These are phyloP conservation scores for Amblyjoppa proteus DNA, from an alignment of 2,888 invertebrate genomes.

Conservation along the genomic window DNA sequence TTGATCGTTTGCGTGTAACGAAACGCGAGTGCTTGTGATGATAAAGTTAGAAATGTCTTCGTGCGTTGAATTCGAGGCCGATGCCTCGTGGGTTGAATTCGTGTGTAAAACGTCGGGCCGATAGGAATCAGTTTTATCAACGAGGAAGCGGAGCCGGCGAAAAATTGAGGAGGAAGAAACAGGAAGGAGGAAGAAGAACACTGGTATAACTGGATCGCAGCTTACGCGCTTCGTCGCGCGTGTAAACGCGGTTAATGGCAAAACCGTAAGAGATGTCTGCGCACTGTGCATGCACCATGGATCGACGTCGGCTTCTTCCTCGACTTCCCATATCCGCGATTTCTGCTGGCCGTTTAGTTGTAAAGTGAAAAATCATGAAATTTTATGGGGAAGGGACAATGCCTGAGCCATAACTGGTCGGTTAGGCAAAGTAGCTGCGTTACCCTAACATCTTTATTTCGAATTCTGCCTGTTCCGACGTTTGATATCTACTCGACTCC, in stretches of 20 bases:
- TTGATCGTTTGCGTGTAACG: too few species aligned
- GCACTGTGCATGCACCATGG: slow-evolving; percentile 9
- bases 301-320: background rate
- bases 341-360: background rate
- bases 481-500: background rate
- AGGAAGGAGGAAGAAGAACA: slow-evolving; percentile 42
- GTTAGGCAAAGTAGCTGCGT: too few species aligned
- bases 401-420: too few species aligned
- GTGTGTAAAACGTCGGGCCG: background rate
- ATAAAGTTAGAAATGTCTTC: background rate
- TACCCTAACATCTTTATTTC: too few species aligned
- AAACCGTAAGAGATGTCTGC: slow-evolving; percentile 70
- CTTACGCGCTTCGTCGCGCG: slow-evolving; percentile 76
- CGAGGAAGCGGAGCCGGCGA: slow-evolving; percentile 16
- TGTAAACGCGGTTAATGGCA: slow-evolving; percentile 77
- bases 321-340: background rate
- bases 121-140: slow-evolving; percentile 1
- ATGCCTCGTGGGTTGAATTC: too few species aligned
- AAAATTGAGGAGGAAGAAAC: slow-evolving; percentile 25
- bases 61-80: background rate
- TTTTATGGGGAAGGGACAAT: background rate
- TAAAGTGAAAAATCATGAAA: background rate
- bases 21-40: too few species aligned
- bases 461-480: background rate
- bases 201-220: slow-evolving; percentile 66